A percentile compares a stretch with the other conserved stretches of the same genome.
Conservation (phyloP, 2,888 invertebrate genomes). For the Zygogramma bicolorata region DNA sequence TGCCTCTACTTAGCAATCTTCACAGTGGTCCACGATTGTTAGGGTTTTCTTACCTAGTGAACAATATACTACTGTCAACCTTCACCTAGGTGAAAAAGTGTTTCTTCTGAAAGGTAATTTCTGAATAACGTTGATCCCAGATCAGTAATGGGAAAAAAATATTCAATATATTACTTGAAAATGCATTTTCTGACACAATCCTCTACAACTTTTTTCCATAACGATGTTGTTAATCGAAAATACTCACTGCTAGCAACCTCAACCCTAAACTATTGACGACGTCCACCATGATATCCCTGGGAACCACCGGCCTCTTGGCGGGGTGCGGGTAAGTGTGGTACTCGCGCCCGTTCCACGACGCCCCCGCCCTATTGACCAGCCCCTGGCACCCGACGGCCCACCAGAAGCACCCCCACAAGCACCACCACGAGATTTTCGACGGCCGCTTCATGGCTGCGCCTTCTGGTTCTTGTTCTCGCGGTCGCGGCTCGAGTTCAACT, state of each 20-base stretch:
- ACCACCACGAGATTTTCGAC: conserved; percentile 1
- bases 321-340: conserved; percentile 44
- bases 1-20: too few relatives aligned
- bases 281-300: conserved; percentile 83
- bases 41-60: too few relatives aligned
- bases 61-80: too few relatives aligned
- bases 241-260: conserved; percentile 73
- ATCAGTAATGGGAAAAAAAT: too few relatives aligned
- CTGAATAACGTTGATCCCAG: too few relatives aligned
- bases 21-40: too few relatives aligned
- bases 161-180: too few relatives aligned
- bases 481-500: conserved; percentile 28
- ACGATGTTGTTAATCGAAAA: too few relatives aligned
- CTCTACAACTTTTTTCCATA: too few relatives aligned
- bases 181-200: too few relatives aligned
- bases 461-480: conserved; percentile 18
- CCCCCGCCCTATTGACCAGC: background rate
- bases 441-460: conserved; percentile 11
- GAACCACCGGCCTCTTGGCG: conserved; percentile 20
- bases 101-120: too few relatives aligned
- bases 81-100: too few relatives aligned
- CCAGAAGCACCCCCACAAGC: conserved; percentile 29
- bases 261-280: conserved; percentile 81
- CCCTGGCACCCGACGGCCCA: conserved; percentile 17
- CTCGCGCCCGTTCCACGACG: conserved; percentile 34